These are phyloP conservation scores for Toxotes chatareus DNA, from an alignment of 2,113 vertebrate species.

Conservation along the genomic window DNA sequence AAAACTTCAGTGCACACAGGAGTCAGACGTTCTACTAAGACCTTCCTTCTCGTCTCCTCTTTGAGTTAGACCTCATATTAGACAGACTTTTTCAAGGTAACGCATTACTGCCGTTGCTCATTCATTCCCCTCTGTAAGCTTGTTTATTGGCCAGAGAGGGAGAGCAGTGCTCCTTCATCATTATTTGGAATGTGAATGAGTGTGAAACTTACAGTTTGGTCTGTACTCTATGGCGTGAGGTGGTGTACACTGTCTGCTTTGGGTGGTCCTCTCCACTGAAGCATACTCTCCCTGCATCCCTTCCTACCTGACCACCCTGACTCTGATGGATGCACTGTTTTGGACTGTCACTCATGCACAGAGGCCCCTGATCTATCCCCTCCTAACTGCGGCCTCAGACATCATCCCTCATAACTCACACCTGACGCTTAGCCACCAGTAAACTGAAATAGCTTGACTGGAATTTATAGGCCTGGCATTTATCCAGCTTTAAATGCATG, in stretches of 20 bases:
- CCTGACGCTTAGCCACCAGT: constrained; percentile 37
- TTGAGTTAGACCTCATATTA: not conserved
- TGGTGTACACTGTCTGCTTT: constrained; percentile 63
- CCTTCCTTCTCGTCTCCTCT: not conserved
- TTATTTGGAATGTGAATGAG: constrained; percentile 75
- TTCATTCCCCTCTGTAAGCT: constrained; percentile 28
- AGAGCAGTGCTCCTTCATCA: constrained; percentile 43
- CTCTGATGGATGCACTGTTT: constrained; percentile 81
- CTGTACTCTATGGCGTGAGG: constrained; percentile 62
- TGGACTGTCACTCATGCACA: constrained; percentile 77
- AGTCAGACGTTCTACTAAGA: not conserved
- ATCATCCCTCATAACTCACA: constrained; percentile 61
- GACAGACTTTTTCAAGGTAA: constrained; percentile 15
- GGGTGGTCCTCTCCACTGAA: constrained; percentile 81
- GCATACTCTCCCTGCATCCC: constrained; percentile 52
- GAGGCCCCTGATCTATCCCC: constrained; percentile 67
- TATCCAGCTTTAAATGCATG: not conserved
- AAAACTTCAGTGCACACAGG: not conserved
- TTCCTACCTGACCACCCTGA: constrained; percentile 77
- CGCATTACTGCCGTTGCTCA: constrained; percentile 22
- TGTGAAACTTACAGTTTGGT: constrained; percentile 75
- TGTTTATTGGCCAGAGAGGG: constrained; percentile 54
- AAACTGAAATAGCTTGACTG: constrained; percentile 10
- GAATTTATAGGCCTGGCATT: constrained; percentile 28
- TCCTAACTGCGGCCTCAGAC: constrained; percentile 53